Evolutionary conservation across 2,113 vertebrate genomes (phyloP).

Genomic region (Nothoprocta pentlandii): DNA sequence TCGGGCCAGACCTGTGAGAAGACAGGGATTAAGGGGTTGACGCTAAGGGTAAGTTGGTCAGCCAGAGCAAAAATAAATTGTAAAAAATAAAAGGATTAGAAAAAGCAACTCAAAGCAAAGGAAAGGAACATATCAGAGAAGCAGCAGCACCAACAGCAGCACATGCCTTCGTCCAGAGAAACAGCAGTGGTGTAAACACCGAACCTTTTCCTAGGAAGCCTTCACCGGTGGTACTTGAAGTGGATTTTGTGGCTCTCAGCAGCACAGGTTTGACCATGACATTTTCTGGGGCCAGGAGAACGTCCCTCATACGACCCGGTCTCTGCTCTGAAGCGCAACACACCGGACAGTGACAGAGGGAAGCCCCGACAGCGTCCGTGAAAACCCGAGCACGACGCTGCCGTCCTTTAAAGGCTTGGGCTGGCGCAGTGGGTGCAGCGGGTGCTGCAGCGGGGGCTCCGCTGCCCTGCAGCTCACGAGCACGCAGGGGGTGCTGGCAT

Average conservation of each 20-base stretch:
- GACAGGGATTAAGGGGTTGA: constrained; percentile 62
- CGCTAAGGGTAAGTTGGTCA: constrained; percentile 32
- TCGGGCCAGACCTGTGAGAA: constrained; percentile 88
- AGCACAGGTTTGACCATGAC: background rate
- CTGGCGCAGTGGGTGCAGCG: background rate
- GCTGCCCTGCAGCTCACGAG: background rate
- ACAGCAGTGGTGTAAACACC: background rate
- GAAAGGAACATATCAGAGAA: background rate
- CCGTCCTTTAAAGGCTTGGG: background rate
- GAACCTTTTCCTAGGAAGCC: background rate
- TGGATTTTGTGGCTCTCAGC: background rate
- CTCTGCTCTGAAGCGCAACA: background rate
- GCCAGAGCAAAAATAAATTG: constrained; percentile 43
- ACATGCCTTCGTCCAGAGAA: background rate
- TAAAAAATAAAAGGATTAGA: background rate
- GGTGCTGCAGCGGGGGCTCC: background rate
- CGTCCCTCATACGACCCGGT: background rate
- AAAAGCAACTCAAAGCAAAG: constrained; percentile 13
- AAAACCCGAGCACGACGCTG: background rate
- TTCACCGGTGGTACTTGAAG: background rate
- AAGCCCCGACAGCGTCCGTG: background rate
- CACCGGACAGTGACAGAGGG: background rate
- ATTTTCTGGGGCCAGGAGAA: background rate
- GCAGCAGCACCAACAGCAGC: constrained; percentile 49
- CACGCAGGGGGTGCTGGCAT: background rate